Evolutionary conservation across 2,888 invertebrate species (phyloP).

Genomic region (Eledona agricola): DNA sequence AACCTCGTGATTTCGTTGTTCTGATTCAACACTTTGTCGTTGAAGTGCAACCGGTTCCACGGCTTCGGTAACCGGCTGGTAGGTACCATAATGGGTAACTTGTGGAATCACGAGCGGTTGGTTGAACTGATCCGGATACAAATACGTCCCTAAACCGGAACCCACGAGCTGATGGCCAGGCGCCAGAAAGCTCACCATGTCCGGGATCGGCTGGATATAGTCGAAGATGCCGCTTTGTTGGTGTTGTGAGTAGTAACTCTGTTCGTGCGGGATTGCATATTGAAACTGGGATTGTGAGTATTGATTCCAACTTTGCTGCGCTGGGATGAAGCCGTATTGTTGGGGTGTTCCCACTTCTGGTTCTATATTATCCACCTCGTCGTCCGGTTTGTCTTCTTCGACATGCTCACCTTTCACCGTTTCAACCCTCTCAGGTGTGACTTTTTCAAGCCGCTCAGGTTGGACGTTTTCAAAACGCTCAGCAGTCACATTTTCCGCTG

Average conservation of each 20-base stretch:
- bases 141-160: constrained; percentile 65
- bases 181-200: constrained; percentile 64
- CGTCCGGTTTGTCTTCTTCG: no score
- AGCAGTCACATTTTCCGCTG: no score
- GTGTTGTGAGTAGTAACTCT: constrained; percentile 41
- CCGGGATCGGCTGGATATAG: constrained; percentile 64
- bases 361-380: constrained; percentile 14
- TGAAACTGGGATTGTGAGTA: constrained; percentile 48
- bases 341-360: constrained; percentile 16
- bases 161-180: constrained; percentile 62
- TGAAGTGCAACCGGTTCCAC: constrained; percentile 8
- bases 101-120: constrained; percentile 8
- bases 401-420: no score
- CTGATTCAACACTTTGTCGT: no score
- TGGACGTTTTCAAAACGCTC: no score
- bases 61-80: constrained; percentile 1
- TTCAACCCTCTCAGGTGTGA: no score
- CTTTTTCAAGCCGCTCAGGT: no score
- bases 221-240: constrained; percentile 58
- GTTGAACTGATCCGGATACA: constrained; percentile 27
- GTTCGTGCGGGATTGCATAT: constrained; percentile 38
- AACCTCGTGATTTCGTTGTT: no score
- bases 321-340: constrained; percentile 11
- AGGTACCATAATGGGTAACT: constrained; percentile 9
- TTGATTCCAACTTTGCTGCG: constrained; percentile 47